Conservation (phyloP, 2,888 invertebrate genomes). For the Papilio elwesi region DNA sequence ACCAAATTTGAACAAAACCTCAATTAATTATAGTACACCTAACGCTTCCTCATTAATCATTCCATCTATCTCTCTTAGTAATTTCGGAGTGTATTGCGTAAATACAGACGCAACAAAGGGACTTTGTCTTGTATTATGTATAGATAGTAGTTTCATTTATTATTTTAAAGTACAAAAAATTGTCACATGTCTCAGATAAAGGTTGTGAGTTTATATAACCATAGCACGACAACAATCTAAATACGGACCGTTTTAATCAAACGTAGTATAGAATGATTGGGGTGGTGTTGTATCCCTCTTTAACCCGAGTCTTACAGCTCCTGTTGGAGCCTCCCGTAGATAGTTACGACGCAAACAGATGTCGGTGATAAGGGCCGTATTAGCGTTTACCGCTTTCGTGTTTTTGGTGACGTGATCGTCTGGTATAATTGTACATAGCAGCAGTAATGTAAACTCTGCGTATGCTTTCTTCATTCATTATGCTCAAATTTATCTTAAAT, state of each 20-base stretch:
- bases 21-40: too few species aligned
- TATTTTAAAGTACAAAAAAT: too few species aligned
- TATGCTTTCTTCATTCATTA: conserved; percentile 5
- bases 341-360: conserved; percentile 28
- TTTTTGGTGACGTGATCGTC: conserved; percentile 35
- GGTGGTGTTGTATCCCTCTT: conserved; percentile 22
- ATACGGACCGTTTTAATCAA: conserved; percentile 35
- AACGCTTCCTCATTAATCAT: too few species aligned
- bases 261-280: conserved; percentile 8
- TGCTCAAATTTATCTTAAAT: background rate
- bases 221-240: conserved; percentile 28
- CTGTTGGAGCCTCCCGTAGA: conserved; percentile 1
- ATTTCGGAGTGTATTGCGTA: too few species aligned
- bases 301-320: conserved; percentile 27
- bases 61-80: too few species aligned
- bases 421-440: conserved; percentile 25
- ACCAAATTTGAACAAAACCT: too few species aligned
- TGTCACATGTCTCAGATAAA: too few species aligned
- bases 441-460: conserved; percentile 14
- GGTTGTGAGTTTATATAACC: conserved; percentile 17
- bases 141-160: too few species aligned
- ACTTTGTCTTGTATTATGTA: too few species aligned
- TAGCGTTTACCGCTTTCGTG: conserved; percentile 22
- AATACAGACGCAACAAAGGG: too few species aligned
- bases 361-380: conserved; percentile 31